phyloP scores from a whole-genome alignment of 1,140 invertebrate species.

The Thaumetopoea pityocampa region DNA sequence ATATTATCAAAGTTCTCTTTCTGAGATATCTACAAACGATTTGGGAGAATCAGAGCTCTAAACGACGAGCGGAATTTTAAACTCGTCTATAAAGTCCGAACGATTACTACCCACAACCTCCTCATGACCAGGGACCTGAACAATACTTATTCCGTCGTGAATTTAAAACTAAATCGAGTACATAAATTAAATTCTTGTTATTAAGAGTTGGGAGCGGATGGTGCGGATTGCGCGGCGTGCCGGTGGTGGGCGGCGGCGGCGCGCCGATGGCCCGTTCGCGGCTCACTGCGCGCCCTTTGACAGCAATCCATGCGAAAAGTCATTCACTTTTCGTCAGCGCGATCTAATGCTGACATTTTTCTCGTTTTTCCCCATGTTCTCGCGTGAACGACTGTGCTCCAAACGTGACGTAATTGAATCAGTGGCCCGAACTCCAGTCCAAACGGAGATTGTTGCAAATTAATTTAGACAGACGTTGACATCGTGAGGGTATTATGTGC shows the following conservation, averaged over 20 bases:
- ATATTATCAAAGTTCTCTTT: too few species aligned
- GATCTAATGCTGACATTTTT: constrained; percentile 67
- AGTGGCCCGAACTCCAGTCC: constrained; percentile 35
- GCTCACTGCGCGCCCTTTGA: constrained; percentile 61
- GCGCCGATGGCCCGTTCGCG: constrained; percentile 38
- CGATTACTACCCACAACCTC: too few species aligned
- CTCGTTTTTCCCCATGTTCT: constrained; percentile 67
- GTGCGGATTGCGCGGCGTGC: background rate
- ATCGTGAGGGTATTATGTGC: too few species aligned
- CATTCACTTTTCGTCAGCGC: constrained; percentile 69
- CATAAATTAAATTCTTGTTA: constrained; percentile 4
- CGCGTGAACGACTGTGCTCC: constrained; percentile 49
- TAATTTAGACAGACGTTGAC: constrained; percentile 52
- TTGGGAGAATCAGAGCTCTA: too few species aligned
- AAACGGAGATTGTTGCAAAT: constrained; percentile 45
- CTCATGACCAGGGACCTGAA: too few species aligned
- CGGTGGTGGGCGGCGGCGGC: constrained; percentile 7
- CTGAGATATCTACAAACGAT: too few species aligned
- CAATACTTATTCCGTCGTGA: too few species aligned
- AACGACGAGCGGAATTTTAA: too few species aligned
- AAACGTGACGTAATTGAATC: constrained; percentile 70
- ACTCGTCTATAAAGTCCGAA: too few species aligned
- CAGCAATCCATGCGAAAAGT: constrained; percentile 66
- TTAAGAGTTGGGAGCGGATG: background rate
- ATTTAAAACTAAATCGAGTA: too few species aligned